Base-by-base conservation (phyloP, 2,113 vertebrate species). In the Emberiza fucata region DNA sequence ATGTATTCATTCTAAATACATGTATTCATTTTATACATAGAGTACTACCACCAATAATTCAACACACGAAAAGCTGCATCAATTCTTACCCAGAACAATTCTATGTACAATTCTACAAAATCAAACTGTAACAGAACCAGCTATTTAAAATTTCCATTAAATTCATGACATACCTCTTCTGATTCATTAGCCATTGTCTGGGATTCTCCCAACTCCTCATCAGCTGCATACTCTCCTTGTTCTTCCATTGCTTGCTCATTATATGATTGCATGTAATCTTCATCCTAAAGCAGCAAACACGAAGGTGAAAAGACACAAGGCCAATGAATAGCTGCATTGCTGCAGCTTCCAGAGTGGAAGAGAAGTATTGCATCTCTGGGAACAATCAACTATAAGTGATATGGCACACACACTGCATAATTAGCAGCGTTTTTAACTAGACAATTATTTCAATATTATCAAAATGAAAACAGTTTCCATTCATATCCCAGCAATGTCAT, bases 201-300 rank as follows among this genome's bases (percentile, higher is more conserved):
- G 37, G 97, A 94, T 78, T 97, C 97, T 72, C 98, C 98, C 79
- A 97, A 96, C 48, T 96, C 97, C 72, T 97, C 98, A 92, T 97
- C 98, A 90, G 95, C 97, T 97, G 97, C 92, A 93, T 97, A 97
- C 92, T 96, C 98, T 81, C 86, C 97, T 50, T 97, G 97, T 64
- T 97, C 98, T 66, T 97, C 86, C 89, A 97, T 97, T 81, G 44
- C 96, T 91, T 96, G 95, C 35, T 97, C 97, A 78, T 92, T 97
- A 81, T 98, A 98, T 18, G 98, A 97, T 19, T 98, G 98, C 72
- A 98, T 97, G 86, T 98, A 98, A 61, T 98, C 98, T 95, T 99
- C 98, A 96, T 98, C 98, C 99, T 99, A 86, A 88, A 56, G 65
- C 25, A 94, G 3, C 18, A 72, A 64, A 84, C 6, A 47, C 25